These are phyloP conservation scores for Lordiphosa mommai DNA, from an alignment of 1,140 invertebrate species.

Conservation along the genomic window DNA sequence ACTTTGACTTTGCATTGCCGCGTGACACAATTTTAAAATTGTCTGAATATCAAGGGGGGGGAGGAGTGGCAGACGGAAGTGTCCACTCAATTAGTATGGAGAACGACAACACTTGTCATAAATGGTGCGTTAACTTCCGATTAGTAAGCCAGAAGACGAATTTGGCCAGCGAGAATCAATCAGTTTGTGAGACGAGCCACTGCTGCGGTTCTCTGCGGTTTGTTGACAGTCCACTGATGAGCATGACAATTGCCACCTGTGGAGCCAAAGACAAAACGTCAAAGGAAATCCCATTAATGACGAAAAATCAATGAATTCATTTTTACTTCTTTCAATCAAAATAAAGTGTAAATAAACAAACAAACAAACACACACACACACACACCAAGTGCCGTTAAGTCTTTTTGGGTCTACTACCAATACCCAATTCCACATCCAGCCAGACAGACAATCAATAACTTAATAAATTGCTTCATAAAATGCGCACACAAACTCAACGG, in stretches of 20 bases:
- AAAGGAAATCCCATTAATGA: conserved; percentile 68
- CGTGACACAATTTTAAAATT: conserved; percentile 56
- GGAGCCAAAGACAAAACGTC: conserved; percentile 14
- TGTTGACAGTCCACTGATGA: conserved; percentile 40
- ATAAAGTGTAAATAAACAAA: conserved; percentile 46
- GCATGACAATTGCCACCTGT: conserved; percentile 68
- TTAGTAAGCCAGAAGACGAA: conserved; percentile 21
- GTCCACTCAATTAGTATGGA: conserved; percentile 54
- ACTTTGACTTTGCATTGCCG: conserved; percentile 12
- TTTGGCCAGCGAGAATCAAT: conserved; percentile 17
- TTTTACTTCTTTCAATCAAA: conserved; percentile 47
- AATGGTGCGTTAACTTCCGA: conserved; percentile 64
- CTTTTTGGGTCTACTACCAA: conserved; percentile 5
- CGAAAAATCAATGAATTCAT: conserved; percentile 70
- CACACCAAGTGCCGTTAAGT: conserved; percentile 53
- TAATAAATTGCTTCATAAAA: conserved; percentile 59
- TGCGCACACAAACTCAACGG: conserved; percentile 50
- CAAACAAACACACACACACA: conserved; percentile 1
- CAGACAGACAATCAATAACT: conserved; percentile 36
- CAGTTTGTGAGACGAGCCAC: conserved; percentile 9
- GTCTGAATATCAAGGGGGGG: background rate
- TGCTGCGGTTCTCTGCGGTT: conserved; percentile 3
- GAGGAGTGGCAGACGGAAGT: no score
- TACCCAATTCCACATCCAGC: conserved; percentile 47
- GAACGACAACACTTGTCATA: conserved; percentile 63